A percentile compares a stretch with the other conserved stretches of the same genome.
These are phyloP conservation scores for Ischnura elegans DNA, from an alignment of 2,888 invertebrate genomes.

Conservation along the genomic window DNA sequence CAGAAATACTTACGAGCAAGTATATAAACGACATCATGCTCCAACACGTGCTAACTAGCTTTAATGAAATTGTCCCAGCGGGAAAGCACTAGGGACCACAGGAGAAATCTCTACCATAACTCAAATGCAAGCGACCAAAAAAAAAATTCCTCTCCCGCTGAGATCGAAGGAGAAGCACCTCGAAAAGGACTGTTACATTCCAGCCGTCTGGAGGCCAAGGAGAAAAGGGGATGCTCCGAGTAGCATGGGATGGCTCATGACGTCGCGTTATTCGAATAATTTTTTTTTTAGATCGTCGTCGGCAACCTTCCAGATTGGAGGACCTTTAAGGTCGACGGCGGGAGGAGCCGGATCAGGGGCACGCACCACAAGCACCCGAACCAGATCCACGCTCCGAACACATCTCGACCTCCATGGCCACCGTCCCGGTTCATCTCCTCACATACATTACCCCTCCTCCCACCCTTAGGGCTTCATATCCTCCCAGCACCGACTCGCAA, in stretches of 20 bases:
- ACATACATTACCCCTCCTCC: background rate
- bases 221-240: background rate
- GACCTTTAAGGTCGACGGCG: conserved; percentile 1
- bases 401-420: background rate
- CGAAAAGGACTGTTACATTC: background rate
- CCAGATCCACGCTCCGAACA: background rate
- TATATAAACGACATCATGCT: no score
- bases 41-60: background rate
- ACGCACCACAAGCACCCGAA: background rate
- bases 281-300: background rate
- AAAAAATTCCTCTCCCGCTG: background rate
- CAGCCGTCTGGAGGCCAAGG: background rate
- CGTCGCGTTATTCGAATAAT: background rate
- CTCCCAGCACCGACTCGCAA: background rate
- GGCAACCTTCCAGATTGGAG: background rate
- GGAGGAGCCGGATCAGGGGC: background rate
- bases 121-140: background rate
- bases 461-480: background rate
- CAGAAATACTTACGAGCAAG: no score
- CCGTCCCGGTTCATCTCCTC: background rate
- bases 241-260: background rate
- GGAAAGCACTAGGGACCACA: background rate
- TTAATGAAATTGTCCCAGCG: background rate
- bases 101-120: background rate
- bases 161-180: background rate